Base-by-base conservation (phyloP, 2,113 vertebrate genomes). In the Marmota flaviventris region DNA sequence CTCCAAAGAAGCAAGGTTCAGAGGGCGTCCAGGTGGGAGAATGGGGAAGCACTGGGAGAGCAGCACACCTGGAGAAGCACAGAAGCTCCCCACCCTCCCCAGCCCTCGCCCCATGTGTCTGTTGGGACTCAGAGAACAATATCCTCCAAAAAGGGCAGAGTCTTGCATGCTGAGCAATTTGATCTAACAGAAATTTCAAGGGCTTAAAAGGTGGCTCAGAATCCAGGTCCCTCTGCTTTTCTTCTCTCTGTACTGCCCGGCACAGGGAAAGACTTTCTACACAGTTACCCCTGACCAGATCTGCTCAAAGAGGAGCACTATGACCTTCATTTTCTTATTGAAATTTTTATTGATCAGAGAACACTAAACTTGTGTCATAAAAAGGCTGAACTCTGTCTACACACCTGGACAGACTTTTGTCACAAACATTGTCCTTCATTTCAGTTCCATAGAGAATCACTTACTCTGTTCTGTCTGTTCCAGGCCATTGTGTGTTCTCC, bases 1-100 rank as follows among this genome's bases (percentile, higher is more conserved):
- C 32, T 45, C 32, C 42, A 58, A 85, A 76, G 51, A 11, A 48
- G 17, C 14, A 58, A 78, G 25, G 48, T 39, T 32, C 27, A 69
- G 48, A 56, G 45, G 53, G 67, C 16, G 14, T 79, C 27, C 34
- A 27, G 18, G 25, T 25, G 73, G 29, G 25, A 25, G 42, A 39
- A 8, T 12, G 10, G 10, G 73, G 12, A 63, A 27, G 34, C 42
- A 27, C 53, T 51, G 13, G 67, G 56, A 65, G 67, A 56, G 56
- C 0, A 2, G 13, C 0, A 0, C 1, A 2, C 42, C 34, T n/a
- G 7, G 32, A 34, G 73, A 63, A 13, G 53, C 2, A 17, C 32
- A 29, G 67, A 65, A 5, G 65, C 42, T 53, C 63, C 25, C 17
- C 13, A n/a, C 9, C 9, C 67, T 24, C 73, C 25, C 14, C 27